phyloP scores from a whole-genome alignment of 1,140 invertebrate genomes.

The Nylanderia fulva region DNA sequence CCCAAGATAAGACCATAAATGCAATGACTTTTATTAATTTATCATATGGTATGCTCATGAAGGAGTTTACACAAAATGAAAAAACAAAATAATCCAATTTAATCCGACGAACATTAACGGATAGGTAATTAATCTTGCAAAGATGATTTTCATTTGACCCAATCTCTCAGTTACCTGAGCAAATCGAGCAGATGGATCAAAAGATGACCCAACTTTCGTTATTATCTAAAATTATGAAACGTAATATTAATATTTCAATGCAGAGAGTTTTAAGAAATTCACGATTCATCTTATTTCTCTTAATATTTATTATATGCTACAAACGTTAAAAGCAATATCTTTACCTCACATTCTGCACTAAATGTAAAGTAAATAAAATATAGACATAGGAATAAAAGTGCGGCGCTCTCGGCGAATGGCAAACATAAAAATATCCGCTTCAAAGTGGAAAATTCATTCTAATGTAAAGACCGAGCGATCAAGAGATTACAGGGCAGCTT shows the following conservation, averaged over 20 bases:
- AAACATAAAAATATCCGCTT: not conserved
- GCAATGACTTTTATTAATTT: not conserved
- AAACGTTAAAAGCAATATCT: not conserved
- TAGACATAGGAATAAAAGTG: not conserved
- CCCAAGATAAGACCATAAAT: not conserved
- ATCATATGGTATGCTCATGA: not conserved
- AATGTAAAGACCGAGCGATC: not conserved
- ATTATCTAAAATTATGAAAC: not conserved
- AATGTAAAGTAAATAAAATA: not conserved
- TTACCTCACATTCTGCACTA: not conserved
- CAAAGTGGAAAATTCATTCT: not conserved
- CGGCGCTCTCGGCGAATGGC: not conserved
- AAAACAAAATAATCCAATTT: slow-evolving; percentile 13
- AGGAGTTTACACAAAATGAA: not conserved
- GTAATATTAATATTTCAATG: not conserved
- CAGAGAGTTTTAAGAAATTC: not conserved
- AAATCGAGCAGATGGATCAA: not conserved
- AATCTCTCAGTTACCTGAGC: not conserved
- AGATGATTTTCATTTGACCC: not conserved
- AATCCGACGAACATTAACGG: not conserved
- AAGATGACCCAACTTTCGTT: not conserved
- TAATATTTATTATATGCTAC: not conserved
- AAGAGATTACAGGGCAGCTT: not conserved
- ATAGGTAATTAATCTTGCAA: not conserved
- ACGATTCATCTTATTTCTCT: not conserved